A percentile compares a stretch with the other conserved stretches of the same genome.
phyloP scores from a whole-genome alignment of 2,888 invertebrate species.

The Drepana falcataria region DNA sequence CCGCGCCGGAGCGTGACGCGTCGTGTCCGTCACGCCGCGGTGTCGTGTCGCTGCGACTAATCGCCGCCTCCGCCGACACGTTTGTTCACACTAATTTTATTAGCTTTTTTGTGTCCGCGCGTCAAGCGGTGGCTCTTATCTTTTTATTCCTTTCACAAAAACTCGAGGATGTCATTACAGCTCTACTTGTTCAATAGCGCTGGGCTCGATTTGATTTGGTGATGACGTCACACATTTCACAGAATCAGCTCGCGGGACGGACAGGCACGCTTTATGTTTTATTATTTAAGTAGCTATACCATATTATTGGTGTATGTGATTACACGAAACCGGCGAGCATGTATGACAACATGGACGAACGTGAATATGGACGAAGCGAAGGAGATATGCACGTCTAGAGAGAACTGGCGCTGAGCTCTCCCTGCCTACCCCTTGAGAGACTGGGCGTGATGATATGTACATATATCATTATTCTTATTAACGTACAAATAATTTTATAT shows the following conservation, averaged over 20 bases:
- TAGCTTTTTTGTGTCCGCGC: conserved; percentile 10
- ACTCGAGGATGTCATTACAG: not conserved
- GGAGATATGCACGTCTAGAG: no score
- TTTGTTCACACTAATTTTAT: conserved; percentile 5
- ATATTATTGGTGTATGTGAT: no score
- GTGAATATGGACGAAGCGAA: no score
- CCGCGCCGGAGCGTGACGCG: conserved; percentile 11
- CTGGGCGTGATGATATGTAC: no score
- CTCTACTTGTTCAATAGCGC: not conserved
- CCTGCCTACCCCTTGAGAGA: no score
- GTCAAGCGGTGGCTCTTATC: not conserved
- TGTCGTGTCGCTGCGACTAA: conserved; percentile 3
- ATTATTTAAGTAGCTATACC: not conserved
- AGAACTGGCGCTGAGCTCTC: no score
- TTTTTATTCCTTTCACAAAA: not conserved
- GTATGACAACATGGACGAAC: no score
- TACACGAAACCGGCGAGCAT: no score
- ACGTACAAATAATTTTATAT: no score
- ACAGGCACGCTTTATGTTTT: not conserved
- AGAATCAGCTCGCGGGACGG: not conserved
- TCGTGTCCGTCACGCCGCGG: conserved; percentile 12
- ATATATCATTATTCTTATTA: no score
- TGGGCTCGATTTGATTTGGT: not conserved
- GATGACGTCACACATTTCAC: not conserved
- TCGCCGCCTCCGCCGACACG: conserved; percentile 9